These are phyloP conservation scores for Stercorarius parasiticus DNA, from an alignment of 2,113 vertebrate species.

Conservation along the genomic window DNA sequence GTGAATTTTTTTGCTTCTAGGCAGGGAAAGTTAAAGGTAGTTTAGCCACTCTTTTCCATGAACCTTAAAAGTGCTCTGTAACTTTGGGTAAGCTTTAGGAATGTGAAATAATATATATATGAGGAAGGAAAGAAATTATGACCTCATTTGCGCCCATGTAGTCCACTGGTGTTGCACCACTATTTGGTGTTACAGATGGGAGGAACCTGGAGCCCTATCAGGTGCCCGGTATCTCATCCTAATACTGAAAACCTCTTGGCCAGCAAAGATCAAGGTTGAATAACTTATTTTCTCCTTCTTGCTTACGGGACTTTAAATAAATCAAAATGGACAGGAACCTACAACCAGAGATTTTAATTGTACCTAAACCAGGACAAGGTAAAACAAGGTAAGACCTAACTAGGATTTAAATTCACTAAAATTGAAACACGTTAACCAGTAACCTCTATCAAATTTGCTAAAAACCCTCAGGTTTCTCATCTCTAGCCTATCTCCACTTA, in stretches of 20 bases:
- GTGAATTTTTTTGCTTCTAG: neutral
- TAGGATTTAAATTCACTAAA: slow-evolving; percentile 17
- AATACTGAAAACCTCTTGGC: neutral
- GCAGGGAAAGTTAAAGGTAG: slow-evolving; percentile 10
- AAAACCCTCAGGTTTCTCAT: neutral
- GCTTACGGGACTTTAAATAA: neutral
- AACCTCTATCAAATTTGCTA: neutral
- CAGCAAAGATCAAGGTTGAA: neutral
- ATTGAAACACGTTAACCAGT: neutral
- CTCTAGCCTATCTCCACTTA: slow-evolving; percentile 10
- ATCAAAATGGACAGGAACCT: neutral
- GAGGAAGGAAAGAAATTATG: neutral
- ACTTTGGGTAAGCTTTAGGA: neutral
- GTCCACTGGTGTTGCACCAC: neutral
- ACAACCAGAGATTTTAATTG: neutral
- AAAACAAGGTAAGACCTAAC: neutral
- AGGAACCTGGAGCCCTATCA: neutral
- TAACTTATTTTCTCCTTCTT: neutral
- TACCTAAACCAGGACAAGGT: slow-evolving; percentile 1
- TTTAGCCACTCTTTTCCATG: neutral
- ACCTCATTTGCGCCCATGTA: neutral
- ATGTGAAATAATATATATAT: neutral
- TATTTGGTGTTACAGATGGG: neutral
- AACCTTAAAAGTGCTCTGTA: slow-evolving; percentile 9
- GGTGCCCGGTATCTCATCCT: neutral